Evolutionary conservation across 2,888 invertebrate genomes (phyloP).

Genomic region (Conomelus anceps): DNA sequence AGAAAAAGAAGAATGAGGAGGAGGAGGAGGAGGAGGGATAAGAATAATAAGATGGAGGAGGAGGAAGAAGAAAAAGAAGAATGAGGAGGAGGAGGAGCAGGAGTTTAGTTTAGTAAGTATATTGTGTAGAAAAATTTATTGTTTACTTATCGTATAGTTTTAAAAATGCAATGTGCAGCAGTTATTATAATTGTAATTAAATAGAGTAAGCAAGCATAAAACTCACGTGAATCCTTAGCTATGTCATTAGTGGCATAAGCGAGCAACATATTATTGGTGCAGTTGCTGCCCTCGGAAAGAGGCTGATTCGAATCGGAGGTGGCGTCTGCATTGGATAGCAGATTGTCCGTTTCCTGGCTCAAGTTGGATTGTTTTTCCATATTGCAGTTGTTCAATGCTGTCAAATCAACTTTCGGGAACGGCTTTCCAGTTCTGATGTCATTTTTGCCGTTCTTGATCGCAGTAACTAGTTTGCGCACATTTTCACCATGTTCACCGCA

Average conservation of each 20-base stretch:
- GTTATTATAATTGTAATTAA: neutral
- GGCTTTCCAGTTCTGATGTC: slow-evolving; percentile 69
- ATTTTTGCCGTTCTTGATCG: slow-evolving; percentile 75
- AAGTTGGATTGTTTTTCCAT: slow-evolving; percentile 25
- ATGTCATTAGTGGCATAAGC: slow-evolving; percentile 59
- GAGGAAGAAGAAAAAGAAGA: too few species aligned
- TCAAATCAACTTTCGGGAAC: slow-evolving; percentile 54
- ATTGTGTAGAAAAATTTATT: too few species aligned
- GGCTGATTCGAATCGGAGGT: slow-evolving; percentile 41
- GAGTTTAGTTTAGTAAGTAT: too few species aligned
- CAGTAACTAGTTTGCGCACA: slow-evolving; percentile 71
- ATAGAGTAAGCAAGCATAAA: slow-evolving; percentile 37
- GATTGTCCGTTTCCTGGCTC: slow-evolving; percentile 29
- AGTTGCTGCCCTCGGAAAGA: slow-evolving; percentile 25
- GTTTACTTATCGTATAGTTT: neutral
- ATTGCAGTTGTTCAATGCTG: slow-evolving; percentile 44
- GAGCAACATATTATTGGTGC: slow-evolving; percentile 45
- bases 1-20: too few species aligned
- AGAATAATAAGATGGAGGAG: too few species aligned
- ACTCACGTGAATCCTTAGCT: slow-evolving; percentile 47
- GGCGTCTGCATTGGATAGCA: slow-evolving; percentile 29
- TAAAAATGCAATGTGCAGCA: neutral
- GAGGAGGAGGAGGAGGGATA: too few species aligned
- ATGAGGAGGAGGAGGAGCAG: too few species aligned
- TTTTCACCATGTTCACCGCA: slow-evolving; percentile 95